Base-by-base conservation (phyloP, 2,888 invertebrate species). In the Tupiocoris notatus region DNA sequence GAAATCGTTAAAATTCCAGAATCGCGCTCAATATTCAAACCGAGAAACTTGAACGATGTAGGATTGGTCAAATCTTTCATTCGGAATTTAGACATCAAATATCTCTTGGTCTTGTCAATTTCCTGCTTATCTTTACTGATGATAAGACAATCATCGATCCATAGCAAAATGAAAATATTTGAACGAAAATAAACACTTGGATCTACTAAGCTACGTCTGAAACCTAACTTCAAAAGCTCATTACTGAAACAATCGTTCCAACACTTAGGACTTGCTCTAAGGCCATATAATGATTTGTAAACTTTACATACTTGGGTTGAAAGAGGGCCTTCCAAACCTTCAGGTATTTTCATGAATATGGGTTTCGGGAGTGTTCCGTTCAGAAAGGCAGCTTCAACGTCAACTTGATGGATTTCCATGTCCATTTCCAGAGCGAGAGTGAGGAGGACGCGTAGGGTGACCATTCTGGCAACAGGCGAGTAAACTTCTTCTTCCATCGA, bases 171-270 rank as follows among this genome's bases (percentile, higher is more conserved):
- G n/a, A n/a, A n/a, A n/a, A n/a, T n/a, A n/a, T n/a, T n/a, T n/a
- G n/a, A n/a, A n/a, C n/a, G n/a, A n/a, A n/a, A n/a, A n/a, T n/a
- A n/a, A n/a, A n/a, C n/a, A n/a, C n/a, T n/a, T n/a, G n/a, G 78
- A 73, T 79, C 79, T 66, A 58, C 61, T n/a, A 76, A 77, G 17
- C 71, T 78, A 63, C 76, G 77, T 18, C 54, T 25, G 57, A 77
- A 78, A 16, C 79, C 78, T 23, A 79, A 7, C 57, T 76, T 66
- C 25, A 71, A 66, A 7, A 79, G 58, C 71, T 79, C 62, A 23
- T 79, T 21, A 67, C 78, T 79, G n/a, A 75, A 76, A 54, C 73
- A 73, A 7, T 73, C 63, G 62, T 76, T 70, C 77, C 77, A 77
- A 3, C n/a, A 24, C 62, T 62, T 77, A n/a, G 68, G 64, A 56